Evolutionary conservation across 2,113 vertebrate genomes (phyloP).

Genomic region (Notiomystis cincta): DNA sequence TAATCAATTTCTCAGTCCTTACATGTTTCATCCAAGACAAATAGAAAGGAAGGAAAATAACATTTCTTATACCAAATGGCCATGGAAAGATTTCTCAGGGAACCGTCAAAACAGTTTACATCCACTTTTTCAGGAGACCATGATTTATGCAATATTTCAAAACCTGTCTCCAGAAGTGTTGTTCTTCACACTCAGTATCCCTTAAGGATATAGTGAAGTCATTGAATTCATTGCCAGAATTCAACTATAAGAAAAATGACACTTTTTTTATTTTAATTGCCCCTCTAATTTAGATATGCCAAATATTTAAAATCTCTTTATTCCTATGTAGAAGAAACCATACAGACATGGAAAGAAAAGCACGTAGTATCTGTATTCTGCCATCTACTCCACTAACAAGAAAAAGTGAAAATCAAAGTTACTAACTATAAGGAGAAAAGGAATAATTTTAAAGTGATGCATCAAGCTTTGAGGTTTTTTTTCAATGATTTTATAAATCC

Average conservation of each 20-base stretch:
- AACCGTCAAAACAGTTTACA: background rate
- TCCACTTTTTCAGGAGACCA: background rate
- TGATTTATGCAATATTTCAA: background rate
- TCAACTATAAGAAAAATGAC: background rate
- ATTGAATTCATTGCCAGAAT: background rate
- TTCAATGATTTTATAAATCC: background rate
- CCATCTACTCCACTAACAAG: background rate
- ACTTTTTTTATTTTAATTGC: background rate
- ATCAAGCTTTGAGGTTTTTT: background rate
- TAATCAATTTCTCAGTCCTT: background rate
- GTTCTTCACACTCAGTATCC: background rate
- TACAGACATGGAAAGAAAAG: background rate
- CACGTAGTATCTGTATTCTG: background rate
- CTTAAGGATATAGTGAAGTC: background rate
- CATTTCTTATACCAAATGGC: background rate
- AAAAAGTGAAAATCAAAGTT: background rate
- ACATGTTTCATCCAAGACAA: background rate
- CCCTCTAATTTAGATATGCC: background rate
- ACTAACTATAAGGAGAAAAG: background rate
- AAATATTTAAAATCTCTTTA: background rate
- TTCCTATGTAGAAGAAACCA: background rate
- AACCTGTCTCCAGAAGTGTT: background rate
- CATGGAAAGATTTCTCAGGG: background rate
- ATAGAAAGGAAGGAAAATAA: background rate
- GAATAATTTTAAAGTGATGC: background rate